Percentiles rank a stretch among this genome's conserved stretches.
Evolutionary conservation across 2,888 invertebrate genomes (phyloP).

Genomic region (Noctua fimbriata): DNA sequence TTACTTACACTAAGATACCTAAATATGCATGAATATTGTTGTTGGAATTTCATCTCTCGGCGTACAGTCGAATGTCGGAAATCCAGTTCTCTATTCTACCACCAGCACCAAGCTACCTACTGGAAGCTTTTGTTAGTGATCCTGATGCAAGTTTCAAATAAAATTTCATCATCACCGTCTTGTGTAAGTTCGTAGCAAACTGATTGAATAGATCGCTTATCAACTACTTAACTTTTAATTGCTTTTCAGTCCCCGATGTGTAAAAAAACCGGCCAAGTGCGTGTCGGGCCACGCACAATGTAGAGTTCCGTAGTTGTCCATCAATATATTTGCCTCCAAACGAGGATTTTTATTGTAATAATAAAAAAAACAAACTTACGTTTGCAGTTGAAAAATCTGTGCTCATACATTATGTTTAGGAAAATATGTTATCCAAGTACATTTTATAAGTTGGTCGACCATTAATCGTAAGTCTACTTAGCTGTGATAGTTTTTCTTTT

Average conservation of each 20-base stretch:
- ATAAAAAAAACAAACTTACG: no score
- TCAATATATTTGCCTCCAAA: no score
- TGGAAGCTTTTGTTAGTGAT: slow-evolving; percentile 21
- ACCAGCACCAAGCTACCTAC: slow-evolving; percentile 3
- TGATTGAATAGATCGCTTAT: slow-evolving; percentile 71
- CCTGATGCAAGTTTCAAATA: slow-evolving; percentile 70
- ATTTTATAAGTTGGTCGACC: no score
- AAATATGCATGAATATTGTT: neutral
- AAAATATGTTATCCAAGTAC: no score
- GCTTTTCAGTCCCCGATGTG: slow-evolving; percentile 37
- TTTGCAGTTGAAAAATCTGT: no score
- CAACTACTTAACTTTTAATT: slow-evolving; percentile 61
- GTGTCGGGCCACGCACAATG: no score
- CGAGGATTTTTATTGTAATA: no score
- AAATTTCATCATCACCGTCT: slow-evolving; percentile 69
- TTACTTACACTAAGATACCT: neutral
- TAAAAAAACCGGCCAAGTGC: slow-evolving; percentile 2
- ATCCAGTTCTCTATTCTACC: neutral
- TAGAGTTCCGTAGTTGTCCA: no score
- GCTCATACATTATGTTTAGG: no score
- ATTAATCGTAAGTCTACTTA: no score
- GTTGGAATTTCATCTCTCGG: neutral
- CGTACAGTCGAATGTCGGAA: neutral
- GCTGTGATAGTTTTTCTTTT: no score
- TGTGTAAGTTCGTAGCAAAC: slow-evolving; percentile 61